phyloP scores from a whole-genome alignment of 2,888 invertebrate genomes.

The Phalangium opilio region DNA sequence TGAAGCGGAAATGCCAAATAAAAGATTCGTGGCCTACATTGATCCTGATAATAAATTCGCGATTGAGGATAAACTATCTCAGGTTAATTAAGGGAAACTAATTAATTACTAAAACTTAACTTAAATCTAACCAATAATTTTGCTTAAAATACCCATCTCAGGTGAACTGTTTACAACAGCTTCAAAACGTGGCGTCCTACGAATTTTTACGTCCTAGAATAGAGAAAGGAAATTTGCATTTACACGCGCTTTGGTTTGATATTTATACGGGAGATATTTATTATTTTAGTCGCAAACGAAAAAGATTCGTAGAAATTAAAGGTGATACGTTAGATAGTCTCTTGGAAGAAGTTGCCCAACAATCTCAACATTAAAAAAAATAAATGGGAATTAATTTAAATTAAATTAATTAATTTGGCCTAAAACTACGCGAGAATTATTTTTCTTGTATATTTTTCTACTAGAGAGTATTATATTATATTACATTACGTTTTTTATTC shows the following conservation, averaged over 20 bases:
- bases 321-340: slow-evolving; percentile 60
- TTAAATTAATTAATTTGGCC: too few species aligned
- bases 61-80: slow-evolving; percentile 81
- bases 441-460: neutral
- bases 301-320: slow-evolving; percentile 69
- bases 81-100: slow-evolving; percentile 36
- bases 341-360: slow-evolving; percentile 56
- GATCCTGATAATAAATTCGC: slow-evolving; percentile 80
- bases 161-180: slow-evolving; percentile 76
- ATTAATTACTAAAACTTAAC: neutral
- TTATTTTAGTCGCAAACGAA: slow-evolving; percentile 74
- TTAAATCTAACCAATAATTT: slow-evolving; percentile 29
- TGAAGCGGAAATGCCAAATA: slow-evolving; percentile 67
- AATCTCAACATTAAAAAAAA: slow-evolving; percentile 33
- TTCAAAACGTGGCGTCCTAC: slow-evolving; percentile 83
- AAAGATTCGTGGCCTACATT: slow-evolving; percentile 82
- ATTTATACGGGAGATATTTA: slow-evolving; percentile 92
- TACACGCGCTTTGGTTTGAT: slow-evolving; percentile 94
- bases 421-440: too few species aligned
- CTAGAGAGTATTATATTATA: too few species aligned
- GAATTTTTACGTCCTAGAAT: slow-evolving; percentile 70
- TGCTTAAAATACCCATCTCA: slow-evolving; percentile 31
- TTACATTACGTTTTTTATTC: too few species aligned
- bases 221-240: slow-evolving; percentile 62
- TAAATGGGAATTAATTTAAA: too few species aligned